Percentiles rank a stretch among this genome's conserved stretches.
Evolutionary conservation across 23 tunicate genomes (phyloP).

Genomic region (Corella eumyota): DNA sequence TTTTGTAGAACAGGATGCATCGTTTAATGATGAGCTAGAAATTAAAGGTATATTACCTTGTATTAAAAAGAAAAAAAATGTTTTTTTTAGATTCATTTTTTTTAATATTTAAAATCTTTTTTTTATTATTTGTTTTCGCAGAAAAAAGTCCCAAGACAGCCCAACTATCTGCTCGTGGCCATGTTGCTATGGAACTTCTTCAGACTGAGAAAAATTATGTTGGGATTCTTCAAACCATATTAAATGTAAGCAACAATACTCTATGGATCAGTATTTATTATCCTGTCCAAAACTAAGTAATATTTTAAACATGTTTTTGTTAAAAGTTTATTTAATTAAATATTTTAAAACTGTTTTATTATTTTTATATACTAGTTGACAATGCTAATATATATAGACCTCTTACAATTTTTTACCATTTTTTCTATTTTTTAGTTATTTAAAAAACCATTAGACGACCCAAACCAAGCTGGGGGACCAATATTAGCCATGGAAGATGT

Average conservation of each 20-base stretch:
- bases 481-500: constrained; percentile 79
- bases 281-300: no score
- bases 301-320: no score
- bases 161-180: constrained; percentile 46
- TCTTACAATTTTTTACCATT: no score
- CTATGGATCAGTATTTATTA: not conserved
- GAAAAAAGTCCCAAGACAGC: constrained; percentile 26
- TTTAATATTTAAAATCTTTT: not conserved
- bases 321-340: no score
- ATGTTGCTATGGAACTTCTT: constrained; percentile 87
- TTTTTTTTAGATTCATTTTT: no score
- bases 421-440: constrained; percentile 55
- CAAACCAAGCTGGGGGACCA: constrained; percentile 79
- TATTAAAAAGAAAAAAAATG: no score
- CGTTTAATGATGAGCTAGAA: not conserved
- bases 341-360: no score
- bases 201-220: constrained; percentile 92
- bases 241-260: constrained; percentile 34
- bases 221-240: constrained; percentile 61
- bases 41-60: not conserved
- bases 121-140: not conserved
- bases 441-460: constrained; percentile 81
- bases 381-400: no score
- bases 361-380: no score
- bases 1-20: no score